Evolutionary conservation across 2,888 invertebrate species (phyloP), one percentile per base, ranked within the genome.

Genomic region (Heliconius erato): DNA sequence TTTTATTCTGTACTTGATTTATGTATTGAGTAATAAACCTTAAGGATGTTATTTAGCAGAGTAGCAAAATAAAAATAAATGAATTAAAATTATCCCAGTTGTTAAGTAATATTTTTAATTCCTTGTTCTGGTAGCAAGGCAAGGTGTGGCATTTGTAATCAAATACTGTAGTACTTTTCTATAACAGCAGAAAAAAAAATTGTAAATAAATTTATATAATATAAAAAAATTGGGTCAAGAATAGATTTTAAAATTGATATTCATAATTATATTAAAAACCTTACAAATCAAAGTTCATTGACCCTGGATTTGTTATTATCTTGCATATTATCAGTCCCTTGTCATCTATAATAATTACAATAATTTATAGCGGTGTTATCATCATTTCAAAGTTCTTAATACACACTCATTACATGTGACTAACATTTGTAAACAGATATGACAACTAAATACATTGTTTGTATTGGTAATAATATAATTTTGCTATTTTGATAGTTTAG

Each of bases 311-410:
- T 49, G 14, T 44, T 26, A 6, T 63, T 80, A 80, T 76, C 78
- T 72, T 3, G 12, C 63, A 28, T 7, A 72, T 26, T 72, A 80
- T 80, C 80, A 35, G 19, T 74, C 44, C 80, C 67, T 65, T 74
- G 68, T 78, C 68, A 68, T 78, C 44, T 19, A 32, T 44, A 67
- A 26, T 78, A 74, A 81, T 16, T 74, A 81, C 54, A 72, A 74
- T 71, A 54, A 54, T 54, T 19, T 23, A 54, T 54, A 54, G 54
- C 54, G 54, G 35, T 79, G 35, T 74, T 77, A 35, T 85, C 79
- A 81, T 81, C 72, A 28, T 72, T 84, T 80, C 82, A 84, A 81
- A 84, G 82, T 84, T 79, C 81, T 79, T 32, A 32, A 28, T 67
- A 76, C 84, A 85, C 69, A 74, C 68, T 16, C 26, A 49, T 40